Evolutionary conservation across 2,888 invertebrate species (phyloP).

Genomic region (Apoda limacodes): DNA sequence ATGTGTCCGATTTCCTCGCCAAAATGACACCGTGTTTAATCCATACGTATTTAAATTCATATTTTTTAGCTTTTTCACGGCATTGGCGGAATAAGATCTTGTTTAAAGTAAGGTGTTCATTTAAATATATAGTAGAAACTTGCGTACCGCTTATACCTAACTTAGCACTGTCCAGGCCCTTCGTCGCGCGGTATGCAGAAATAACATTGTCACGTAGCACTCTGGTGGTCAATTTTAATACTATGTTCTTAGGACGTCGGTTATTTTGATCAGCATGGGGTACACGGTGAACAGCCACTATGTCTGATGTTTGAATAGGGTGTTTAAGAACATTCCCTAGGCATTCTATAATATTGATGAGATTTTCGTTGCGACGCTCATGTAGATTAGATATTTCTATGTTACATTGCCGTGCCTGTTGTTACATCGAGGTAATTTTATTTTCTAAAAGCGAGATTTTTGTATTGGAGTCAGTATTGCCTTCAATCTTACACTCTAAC

Average conservation of each 20-base stretch:
- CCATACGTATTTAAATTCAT: conserved; percentile 5
- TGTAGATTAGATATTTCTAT: conserved; percentile 5
- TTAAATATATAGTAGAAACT: background rate
- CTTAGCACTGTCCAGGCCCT: background rate
- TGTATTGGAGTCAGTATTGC: background rate
- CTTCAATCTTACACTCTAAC: conserved; percentile 1
- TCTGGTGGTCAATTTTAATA: no score
- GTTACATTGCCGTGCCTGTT: conserved; percentile 5
- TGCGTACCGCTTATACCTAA: background rate
- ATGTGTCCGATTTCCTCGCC: conserved; percentile 5
- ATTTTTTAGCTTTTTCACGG: conserved; percentile 4
- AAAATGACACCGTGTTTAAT: conserved; percentile 8
- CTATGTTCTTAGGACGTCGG: conserved; percentile 2
- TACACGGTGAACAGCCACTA: conserved; percentile 1
- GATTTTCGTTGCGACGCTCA: conserved; percentile 4
- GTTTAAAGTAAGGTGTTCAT: conserved; percentile 3
- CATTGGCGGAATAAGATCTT: conserved; percentile 6
- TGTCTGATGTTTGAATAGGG: no score
- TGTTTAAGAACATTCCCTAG: background rate
- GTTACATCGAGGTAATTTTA: conserved; percentile 3
- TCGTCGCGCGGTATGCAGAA: background rate
- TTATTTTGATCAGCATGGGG: conserved; percentile 1
- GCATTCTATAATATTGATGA: background rate
- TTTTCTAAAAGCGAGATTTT: conserved; percentile 1
- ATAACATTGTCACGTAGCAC: conserved; percentile 3